phyloP scores from a whole-genome alignment of 2,797 vertebrate genomes.

The Ctenopoma kingsleyae region DNA sequence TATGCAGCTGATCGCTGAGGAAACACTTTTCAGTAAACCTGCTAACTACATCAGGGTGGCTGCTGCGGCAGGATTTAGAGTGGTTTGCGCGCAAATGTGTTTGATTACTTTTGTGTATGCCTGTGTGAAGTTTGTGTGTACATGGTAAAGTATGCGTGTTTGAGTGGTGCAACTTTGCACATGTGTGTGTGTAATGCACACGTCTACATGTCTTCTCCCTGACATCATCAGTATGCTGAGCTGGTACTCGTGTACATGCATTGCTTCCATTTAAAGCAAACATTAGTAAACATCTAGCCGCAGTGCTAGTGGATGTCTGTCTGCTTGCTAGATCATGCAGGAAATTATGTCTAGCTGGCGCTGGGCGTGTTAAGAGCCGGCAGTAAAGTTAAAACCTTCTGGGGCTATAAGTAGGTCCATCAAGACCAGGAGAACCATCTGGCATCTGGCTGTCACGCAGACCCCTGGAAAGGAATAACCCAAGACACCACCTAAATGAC shows the following conservation, averaged over 20 bases:
- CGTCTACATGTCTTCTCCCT: constrained; percentile 24
- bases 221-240: constrained; percentile 69
- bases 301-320: constrained; percentile 18
- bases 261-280: constrained; percentile 54
- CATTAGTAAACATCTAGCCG: constrained; percentile 46
- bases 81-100: constrained; percentile 54
- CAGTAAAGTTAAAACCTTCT: constrained; percentile 46
- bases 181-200: constrained; percentile 7
- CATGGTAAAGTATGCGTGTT: neutral
- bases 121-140: constrained; percentile 11
- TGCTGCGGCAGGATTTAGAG: constrained; percentile 33
- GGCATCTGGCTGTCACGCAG: constrained; percentile 62
- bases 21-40: constrained; percentile 77
- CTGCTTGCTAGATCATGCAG: constrained; percentile 44
- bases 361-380: constrained; percentile 43
- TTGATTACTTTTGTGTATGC: constrained; percentile 53
- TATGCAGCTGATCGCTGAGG: constrained; percentile 77
- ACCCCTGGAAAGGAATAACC: constrained; percentile 64
- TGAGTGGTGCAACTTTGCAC: constrained; percentile 24
- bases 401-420: constrained; percentile 41
- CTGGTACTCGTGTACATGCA: constrained; percentile 30
- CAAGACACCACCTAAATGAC: constrained; percentile 58
- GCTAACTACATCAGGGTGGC: constrained; percentile 63
- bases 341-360: constrained; percentile 38
- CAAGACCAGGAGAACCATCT: constrained; percentile 47